phyloP scores from a whole-genome alignment of 1,140 invertebrate genomes.

The Psilanteris sp. region DNA sequence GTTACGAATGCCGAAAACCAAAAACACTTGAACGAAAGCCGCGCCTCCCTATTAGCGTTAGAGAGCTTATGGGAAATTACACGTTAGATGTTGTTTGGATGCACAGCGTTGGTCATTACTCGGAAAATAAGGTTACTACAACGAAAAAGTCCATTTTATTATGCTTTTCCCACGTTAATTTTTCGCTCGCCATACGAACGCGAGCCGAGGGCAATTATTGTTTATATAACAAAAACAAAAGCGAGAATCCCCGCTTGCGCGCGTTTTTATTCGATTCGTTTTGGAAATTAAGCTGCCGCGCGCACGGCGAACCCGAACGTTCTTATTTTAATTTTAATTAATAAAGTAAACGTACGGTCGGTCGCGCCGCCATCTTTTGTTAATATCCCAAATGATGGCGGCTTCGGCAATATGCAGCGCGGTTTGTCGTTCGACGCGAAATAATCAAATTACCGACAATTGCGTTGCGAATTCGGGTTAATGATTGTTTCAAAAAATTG shows the following conservation, averaged over 20 bases:
- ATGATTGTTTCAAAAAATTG: neutral
- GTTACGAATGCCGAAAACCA: slow-evolving; percentile 55
- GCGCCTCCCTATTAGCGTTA: slow-evolving; percentile 57
- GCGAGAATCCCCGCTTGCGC: too few species aligned
- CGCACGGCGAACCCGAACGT: too few species aligned
- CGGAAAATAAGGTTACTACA: slow-evolving; percentile 43
- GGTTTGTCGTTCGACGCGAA: neutral
- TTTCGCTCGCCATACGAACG: neutral
- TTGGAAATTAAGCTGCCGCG: too few species aligned
- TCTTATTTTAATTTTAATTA: too few species aligned
- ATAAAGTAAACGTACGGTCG: too few species aligned
- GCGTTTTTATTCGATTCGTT: too few species aligned
- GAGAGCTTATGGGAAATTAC: slow-evolving; percentile 53
- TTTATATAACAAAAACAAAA: neutral
- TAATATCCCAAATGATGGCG: too few species aligned
- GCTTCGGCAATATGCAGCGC: too few species aligned
- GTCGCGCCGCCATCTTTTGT: too few species aligned
- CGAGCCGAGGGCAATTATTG: neutral
- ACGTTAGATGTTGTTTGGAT: slow-evolving; percentile 44
- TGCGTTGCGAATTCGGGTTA: neutral
- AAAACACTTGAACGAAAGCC: slow-evolving; percentile 53
- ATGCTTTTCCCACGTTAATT: slow-evolving; percentile 2
- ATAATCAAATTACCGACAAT: slow-evolving; percentile 4
- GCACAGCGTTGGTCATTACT: slow-evolving; percentile 32
- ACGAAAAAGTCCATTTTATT: slow-evolving; percentile 40